Percentiles rank a stretch among this genome's conserved stretches.
These are phyloP conservation scores for Hippotragus niger DNA, from an alignment of 2,113 vertebrate species.

Conservation along the genomic window DNA sequence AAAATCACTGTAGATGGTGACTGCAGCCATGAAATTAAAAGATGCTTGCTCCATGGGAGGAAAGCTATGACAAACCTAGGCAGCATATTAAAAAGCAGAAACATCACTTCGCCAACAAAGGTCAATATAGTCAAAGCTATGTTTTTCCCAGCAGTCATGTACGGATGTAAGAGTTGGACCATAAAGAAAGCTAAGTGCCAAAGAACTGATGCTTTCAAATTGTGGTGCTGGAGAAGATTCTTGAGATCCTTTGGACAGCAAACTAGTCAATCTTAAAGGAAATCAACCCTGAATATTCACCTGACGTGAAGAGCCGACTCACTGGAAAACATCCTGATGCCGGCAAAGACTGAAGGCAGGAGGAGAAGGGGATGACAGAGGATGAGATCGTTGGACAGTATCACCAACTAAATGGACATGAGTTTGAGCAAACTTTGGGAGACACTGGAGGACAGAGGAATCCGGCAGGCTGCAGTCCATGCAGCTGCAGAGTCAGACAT, in stretches of 20 bases:
- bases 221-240: not conserved
- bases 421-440: not conserved
- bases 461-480: not conserved
- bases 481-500: not conserved
- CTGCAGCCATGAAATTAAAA: not conserved
- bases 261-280: not conserved
- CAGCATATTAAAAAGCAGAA: not conserved
- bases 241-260: not conserved
- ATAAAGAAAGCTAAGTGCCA: not conserved
- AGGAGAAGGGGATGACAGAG: not conserved
- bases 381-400: not conserved
- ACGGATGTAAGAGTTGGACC: not conserved
- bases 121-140: not conserved
- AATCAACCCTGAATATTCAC: not conserved
- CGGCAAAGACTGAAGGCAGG: not conserved
- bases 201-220: not conserved
- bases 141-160: not conserved
- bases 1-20: not conserved
- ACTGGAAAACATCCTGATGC: not conserved
- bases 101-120: not conserved
- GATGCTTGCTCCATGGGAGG: not conserved
- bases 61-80: not conserved
- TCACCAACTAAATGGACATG: not conserved
- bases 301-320: rapidly evolving
- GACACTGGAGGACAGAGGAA: not conserved